Conservation (phyloP, 2,888 invertebrate genomes). For the Ferrisia virgata region DNA sequence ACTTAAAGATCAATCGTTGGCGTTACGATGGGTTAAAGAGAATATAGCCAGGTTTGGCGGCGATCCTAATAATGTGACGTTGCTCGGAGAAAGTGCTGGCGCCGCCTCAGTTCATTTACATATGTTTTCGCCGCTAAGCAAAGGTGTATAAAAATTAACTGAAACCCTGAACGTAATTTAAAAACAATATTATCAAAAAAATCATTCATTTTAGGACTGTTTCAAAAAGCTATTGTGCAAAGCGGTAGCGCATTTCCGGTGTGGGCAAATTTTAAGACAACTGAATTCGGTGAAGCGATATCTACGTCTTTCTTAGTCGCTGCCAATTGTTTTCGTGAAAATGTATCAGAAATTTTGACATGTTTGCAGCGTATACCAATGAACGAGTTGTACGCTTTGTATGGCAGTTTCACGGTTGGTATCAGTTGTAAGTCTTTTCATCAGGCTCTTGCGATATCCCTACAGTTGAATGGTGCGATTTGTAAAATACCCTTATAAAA, state of each 20-base stretch:
- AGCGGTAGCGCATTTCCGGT: conserved; percentile 61
- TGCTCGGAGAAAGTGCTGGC: not conserved
- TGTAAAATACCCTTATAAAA: too few species aligned
- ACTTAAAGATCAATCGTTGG: not conserved
- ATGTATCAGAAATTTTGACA: conserved; percentile 59
- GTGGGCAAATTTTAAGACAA: conserved; percentile 53
- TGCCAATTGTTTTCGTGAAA: conserved; percentile 62
- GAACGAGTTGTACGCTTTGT: conserved; percentile 54
- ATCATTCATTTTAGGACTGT: conserved; percentile 52
- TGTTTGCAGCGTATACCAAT: conserved; percentile 65
- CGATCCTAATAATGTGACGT: not conserved
- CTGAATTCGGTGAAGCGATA: conserved; percentile 52
- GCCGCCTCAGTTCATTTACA: not conserved
- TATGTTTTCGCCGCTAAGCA: not conserved
- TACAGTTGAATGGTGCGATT: too few species aligned
- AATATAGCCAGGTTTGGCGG: not conserved
- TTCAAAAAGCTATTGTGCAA: conserved; percentile 63
- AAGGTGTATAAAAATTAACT: not conserved
- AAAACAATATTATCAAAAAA: not conserved
- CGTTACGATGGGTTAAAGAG: not conserved
- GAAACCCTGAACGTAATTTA: too few species aligned
- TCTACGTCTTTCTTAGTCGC: conserved; percentile 61
- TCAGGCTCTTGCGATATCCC: too few species aligned
- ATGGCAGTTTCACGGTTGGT: not conserved
- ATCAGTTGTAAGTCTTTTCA: not conserved